A percentile compares a stretch with the other conserved stretches of the same genome.
phyloP scores from a whole-genome alignment of 2,113 vertebrate species.

The Tonatia bakeri region DNA sequence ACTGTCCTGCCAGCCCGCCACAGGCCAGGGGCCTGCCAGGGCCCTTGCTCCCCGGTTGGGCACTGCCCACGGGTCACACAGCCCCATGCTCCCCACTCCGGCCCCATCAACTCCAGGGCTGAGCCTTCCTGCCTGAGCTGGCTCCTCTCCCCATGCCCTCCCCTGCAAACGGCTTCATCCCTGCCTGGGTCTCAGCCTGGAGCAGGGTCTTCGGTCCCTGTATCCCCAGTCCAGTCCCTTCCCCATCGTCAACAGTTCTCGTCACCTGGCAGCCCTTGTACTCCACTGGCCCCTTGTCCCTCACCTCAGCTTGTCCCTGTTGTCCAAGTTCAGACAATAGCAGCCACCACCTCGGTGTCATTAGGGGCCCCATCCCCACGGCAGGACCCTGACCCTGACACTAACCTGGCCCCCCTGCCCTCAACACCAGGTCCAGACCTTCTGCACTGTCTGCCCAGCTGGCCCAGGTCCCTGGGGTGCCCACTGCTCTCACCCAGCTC shows the following conservation, averaged over 20 bases:
- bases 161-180: too few species aligned
- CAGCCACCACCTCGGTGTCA: neutral
- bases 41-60: neutral
- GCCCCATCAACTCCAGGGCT: too few species aligned
- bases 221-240: neutral
- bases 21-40: neutral
- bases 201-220: neutral
- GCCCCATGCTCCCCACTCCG: too few species aligned
- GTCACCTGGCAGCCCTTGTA: rapidly evolving
- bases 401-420: neutral
- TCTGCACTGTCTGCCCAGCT: neutral
- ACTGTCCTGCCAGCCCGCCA: neutral
- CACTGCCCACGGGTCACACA: too few species aligned
- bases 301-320: neutral
- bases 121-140: neutral
- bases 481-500: rapidly evolving
- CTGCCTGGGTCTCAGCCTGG: neutral
- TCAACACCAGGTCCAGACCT: neutral
- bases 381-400: neutral
- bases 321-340: rapidly evolving
- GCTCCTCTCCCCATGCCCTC: neutral
- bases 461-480: rapidly evolving
- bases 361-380: rapidly evolving
- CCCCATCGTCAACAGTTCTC: neutral
- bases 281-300: neutral